Evolutionary conservation across 2,888 invertebrate species (phyloP).

Genomic region (Monopis laevigella): DNA sequence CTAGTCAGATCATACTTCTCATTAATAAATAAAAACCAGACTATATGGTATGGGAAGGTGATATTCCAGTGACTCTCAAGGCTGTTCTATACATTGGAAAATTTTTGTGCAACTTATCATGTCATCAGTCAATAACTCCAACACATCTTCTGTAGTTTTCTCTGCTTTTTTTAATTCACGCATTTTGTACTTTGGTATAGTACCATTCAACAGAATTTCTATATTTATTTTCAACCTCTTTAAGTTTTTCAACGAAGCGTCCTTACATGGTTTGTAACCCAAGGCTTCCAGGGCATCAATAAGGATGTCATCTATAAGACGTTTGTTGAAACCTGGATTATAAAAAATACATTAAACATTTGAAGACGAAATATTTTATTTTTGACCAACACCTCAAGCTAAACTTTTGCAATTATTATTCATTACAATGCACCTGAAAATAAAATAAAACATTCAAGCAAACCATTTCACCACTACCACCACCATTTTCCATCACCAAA

Average conservation of each 20-base stretch:
- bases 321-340: constrained; percentile 66
- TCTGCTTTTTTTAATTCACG: constrained; percentile 77
- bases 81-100: background rate
- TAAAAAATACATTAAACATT: constrained; percentile 17
- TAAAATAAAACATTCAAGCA: too few relatives aligned
- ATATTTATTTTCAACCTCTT: constrained; percentile 78
- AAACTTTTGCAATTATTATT: too few relatives aligned
- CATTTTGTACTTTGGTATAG: constrained; percentile 83
- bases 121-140: constrained; percentile 75
- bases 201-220: constrained; percentile 80
- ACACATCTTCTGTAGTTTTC: constrained; percentile 79
- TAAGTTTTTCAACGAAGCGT: constrained; percentile 63
- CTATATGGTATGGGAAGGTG: too few relatives aligned
- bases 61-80: too few relatives aligned
- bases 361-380: background rate
- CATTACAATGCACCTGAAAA: too few relatives aligned
- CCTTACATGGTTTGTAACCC: constrained; percentile 72
- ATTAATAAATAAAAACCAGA: too few relatives aligned
- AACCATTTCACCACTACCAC: too few relatives aligned
- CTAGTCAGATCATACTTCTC: too few relatives aligned
- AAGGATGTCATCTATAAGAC: constrained; percentile 83
- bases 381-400: too few relatives aligned
- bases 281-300: constrained; percentile 81
- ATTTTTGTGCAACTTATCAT: constrained; percentile 23
- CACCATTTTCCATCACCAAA: too few relatives aligned